phyloP scores from a whole-genome alignment of 2,797 vertebrate genomes.

The Zalophus californianus region DNA sequence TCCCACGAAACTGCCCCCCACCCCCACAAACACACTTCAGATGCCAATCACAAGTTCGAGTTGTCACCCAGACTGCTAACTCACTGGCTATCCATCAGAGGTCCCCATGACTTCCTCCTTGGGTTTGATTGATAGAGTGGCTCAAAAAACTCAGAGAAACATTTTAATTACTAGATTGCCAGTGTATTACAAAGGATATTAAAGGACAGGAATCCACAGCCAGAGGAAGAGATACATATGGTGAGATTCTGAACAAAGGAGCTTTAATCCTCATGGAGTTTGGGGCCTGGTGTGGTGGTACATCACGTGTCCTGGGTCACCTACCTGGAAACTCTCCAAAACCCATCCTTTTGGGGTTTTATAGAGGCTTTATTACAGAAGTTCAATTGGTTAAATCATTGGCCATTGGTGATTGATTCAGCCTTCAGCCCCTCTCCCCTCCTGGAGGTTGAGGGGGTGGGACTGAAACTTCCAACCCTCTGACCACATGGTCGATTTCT shows the following conservation, averaged over 20 bases:
- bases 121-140: background rate
- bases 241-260: background rate
- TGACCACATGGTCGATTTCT: background rate
- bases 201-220: background rate
- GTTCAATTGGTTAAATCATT: background rate
- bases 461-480: background rate
- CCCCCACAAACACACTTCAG: background rate
- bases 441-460: background rate
- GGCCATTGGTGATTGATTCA: background rate
- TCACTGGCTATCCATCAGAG: background rate
- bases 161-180: background rate
- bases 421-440: background rate
- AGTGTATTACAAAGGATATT: background rate
- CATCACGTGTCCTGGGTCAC: background rate
- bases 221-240: background rate
- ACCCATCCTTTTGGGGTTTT: background rate
- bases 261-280: background rate
- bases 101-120: background rate
- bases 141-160: background rate
- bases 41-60: background rate
- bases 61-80: background rate
- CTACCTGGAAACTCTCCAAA: background rate
- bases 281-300: background rate
- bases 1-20: background rate
- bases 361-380: background rate